Evolutionary conservation across 2,888 invertebrate species (phyloP).

Genomic region (Atethmia centrago): DNA sequence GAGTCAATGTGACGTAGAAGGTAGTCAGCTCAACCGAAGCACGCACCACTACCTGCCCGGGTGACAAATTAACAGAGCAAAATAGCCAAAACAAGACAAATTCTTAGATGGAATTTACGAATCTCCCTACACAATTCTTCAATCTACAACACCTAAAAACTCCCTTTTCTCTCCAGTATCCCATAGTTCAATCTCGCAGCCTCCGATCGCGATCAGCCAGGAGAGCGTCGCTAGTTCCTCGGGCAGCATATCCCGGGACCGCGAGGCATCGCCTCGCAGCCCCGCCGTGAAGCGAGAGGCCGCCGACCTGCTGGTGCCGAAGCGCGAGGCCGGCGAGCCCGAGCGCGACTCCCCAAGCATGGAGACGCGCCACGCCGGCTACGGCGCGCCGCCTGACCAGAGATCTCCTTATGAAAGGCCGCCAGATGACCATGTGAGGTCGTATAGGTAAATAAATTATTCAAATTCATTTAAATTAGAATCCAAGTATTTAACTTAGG

Average conservation of each 20-base stretch:
- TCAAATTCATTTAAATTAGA: background rate
- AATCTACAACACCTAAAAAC: background rate
- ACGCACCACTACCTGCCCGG: conserved; percentile 71
- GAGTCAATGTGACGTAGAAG: conserved; percentile 74
- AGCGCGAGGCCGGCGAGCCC: conserved; percentile 92
- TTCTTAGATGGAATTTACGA: background rate
- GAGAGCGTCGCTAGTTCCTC: conserved; percentile 65
- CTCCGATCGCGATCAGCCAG: conserved; percentile 54
- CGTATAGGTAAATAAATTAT: conserved; percentile 85
- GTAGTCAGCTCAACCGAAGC: conserved; percentile 98
- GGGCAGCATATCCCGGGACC: conserved; percentile 71
- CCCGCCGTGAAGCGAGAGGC: conserved; percentile 87
- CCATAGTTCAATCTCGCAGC: conserved; percentile 66
- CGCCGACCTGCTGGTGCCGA: conserved; percentile 92
- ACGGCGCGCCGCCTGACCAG: conserved; percentile 92
- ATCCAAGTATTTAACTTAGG: background rate
- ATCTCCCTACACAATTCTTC: background rate
- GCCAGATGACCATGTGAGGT: conserved; percentile 91
- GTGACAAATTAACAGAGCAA: background rate
- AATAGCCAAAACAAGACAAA: background rate
- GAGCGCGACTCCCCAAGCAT: conserved; percentile 94
- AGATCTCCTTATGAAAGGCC: conserved; percentile 93
- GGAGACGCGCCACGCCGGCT: conserved; percentile 92
- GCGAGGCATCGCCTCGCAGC: conserved; percentile 82
- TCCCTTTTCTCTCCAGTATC: conserved; percentile 38